phyloP scores from a whole-genome alignment of 2,888 invertebrate species.

The Pachycephus smyrnensis region DNA sequence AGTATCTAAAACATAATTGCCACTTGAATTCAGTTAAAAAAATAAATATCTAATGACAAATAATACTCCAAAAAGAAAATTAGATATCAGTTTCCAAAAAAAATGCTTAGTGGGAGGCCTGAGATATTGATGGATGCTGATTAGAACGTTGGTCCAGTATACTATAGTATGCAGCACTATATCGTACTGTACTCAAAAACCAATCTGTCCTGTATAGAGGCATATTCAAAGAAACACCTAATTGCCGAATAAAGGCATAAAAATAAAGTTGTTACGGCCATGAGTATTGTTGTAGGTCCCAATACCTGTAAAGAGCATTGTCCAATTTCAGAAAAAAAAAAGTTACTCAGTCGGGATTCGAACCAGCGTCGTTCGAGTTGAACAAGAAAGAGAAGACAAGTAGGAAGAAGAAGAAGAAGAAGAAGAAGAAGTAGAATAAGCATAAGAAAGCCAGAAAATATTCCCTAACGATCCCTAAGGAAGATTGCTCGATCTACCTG shows the following conservation, averaged over 20 bases:
- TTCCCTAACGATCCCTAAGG: not conserved
- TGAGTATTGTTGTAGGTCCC: not conserved
- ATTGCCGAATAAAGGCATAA: conserved; percentile 34
- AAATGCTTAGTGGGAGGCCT: not conserved
- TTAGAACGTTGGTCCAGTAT: not conserved
- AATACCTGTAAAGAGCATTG: not conserved
- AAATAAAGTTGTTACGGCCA: conserved; percentile 5
- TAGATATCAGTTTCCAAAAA: no score
- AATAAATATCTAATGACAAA: not conserved
- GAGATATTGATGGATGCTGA: not conserved
- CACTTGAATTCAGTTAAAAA: not conserved
- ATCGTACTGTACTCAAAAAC: not conserved
- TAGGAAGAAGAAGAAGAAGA: conserved; percentile 7
- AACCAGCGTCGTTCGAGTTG: not conserved
- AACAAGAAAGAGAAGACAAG: conserved; percentile 12
- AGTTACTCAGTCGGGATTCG: conserved; percentile 5
- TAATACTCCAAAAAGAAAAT: not conserved
- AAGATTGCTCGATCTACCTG: not conserved
- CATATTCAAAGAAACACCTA: conserved; percentile 15
- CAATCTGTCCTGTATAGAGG: not conserved
- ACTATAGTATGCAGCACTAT: not conserved
- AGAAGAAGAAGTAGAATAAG: conserved; percentile 7
- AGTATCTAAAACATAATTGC: not conserved
- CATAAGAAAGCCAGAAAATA: not conserved
- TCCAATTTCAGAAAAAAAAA: not conserved